A percentile compares a stretch with the other conserved stretches of the same genome.
phyloP scores from a whole-genome alignment of 2,888 invertebrate species.

The Aricia artaxerxes region DNA sequence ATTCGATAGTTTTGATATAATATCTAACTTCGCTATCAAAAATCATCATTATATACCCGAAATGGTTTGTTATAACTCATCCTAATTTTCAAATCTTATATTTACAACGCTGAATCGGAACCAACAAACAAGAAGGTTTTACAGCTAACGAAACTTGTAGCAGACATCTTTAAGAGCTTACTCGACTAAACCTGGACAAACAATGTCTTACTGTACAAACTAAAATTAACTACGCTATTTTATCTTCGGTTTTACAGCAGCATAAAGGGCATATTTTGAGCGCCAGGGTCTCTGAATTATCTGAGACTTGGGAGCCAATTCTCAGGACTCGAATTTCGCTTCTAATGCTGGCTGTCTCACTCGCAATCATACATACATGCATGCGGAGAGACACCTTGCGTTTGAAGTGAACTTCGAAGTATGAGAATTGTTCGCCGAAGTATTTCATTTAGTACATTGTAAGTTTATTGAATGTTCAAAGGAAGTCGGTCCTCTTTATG shows the following conservation, averaged over 20 bases:
- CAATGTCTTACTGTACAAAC: slow-evolving; percentile 24
- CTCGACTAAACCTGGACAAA: slow-evolving; percentile 13
- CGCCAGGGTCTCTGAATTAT: slow-evolving; percentile 18
- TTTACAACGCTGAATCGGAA: background rate
- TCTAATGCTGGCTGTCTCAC: background rate
- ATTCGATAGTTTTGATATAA: background rate
- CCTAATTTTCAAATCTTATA: background rate
- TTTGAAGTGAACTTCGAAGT: background rate
- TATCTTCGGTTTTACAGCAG: slow-evolving; percentile 21
- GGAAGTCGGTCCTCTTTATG: slow-evolving; percentile 21
- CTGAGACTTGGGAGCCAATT: background rate
- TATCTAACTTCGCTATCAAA: too few relatives aligned
- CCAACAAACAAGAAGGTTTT: slow-evolving; percentile 3
- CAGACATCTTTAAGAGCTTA: slow-evolving; percentile 11
- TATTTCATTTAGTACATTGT: slow-evolving; percentile 30
- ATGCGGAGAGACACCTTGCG: background rate
- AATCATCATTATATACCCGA: background rate
- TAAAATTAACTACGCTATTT: slow-evolving; percentile 25
- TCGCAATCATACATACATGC: too few relatives aligned
- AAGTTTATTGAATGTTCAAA: slow-evolving; percentile 30
- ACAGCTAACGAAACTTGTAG: background rate
- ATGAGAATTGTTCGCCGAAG: background rate
- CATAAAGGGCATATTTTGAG: slow-evolving; percentile 30
- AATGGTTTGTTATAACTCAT: background rate
- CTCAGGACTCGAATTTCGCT: background rate